Evolutionary conservation across 2,888 invertebrate species (phyloP).

Genomic region (Phaonia tiefii): DNA sequence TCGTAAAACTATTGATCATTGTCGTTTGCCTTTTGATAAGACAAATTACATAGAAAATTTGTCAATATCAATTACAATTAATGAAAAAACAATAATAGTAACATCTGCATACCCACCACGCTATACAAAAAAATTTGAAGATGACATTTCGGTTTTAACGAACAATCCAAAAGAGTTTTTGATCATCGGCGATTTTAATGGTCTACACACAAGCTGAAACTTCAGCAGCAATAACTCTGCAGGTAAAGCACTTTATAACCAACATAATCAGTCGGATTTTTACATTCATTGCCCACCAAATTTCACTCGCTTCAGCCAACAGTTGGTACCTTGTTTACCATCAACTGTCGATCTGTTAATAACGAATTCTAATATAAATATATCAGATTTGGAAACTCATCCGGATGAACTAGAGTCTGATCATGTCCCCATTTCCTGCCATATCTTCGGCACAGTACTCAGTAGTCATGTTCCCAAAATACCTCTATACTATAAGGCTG

Average conservation of each 20-base stretch:
- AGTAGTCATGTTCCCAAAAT: not conserved
- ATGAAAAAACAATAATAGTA: constrained; percentile 14
- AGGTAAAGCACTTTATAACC: constrained; percentile 16
- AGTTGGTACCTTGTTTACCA: not conserved
- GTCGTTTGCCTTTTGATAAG: not conserved
- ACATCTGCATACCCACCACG: constrained; percentile 30
- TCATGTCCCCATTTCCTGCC: constrained; percentile 32
- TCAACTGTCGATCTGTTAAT: constrained; percentile 22
- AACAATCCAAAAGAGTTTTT: not conserved
- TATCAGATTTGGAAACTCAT: constrained; percentile 36
- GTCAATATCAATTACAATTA: not conserved
- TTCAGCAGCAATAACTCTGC: constrained; percentile 18
- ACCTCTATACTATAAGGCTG: constrained; percentile 1
- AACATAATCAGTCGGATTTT: constrained; percentile 4
- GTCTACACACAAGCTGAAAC: constrained; percentile 16
- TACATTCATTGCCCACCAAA: constrained; percentile 25
- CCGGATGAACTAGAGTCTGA: constrained; percentile 27
- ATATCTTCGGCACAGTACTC: not conserved
- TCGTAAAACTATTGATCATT: not conserved
- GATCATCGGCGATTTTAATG: constrained; percentile 33
- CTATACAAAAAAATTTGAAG: constrained; percentile 5
- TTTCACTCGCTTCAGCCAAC: constrained; percentile 30
- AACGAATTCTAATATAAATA: constrained; percentile 25
- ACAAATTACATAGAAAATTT: constrained; percentile 3
- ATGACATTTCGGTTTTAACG: constrained; percentile 16